A percentile compares a stretch with the other conserved stretches of the same genome.
Evolutionary conservation across 2,888 invertebrate species (phyloP).

Genomic region (Limenitis camilla): DNA sequence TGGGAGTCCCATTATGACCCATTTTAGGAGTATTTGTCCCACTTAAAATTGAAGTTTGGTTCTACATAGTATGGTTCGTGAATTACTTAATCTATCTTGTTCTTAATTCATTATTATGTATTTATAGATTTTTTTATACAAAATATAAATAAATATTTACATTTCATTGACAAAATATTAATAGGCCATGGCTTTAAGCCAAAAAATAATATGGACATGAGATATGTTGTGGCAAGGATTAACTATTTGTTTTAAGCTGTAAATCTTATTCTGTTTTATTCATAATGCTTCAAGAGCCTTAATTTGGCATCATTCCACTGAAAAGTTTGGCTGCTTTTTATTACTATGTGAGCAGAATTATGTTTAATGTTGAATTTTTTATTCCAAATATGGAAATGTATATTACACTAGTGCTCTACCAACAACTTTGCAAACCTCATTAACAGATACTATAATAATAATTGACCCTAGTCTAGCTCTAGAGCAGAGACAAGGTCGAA

Average conservation of each 20-base stretch:
- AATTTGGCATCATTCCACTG: conserved; percentile 20
- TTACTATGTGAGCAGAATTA: neutral
- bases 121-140: neutral
- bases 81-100: no score
- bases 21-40: no score
- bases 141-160: neutral
- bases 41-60: no score
- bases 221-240: conserved; percentile 51
- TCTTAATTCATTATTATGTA: neutral
- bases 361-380: neutral
- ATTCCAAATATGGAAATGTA: neutral
- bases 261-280: conserved; percentile 59
- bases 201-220: conserved; percentile 49
- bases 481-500: no score
- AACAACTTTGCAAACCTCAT: no score
- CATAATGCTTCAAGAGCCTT: conserved; percentile 27
- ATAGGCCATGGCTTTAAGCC: conserved; percentile 47
- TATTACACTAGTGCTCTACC: no score
- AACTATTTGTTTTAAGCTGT: conserved; percentile 58
- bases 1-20: no score
- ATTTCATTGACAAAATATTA: conserved; percentile 12
- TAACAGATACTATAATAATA: no score
- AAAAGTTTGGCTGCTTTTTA: conserved; percentile 8
- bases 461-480: no score
- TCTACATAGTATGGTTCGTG: no score